phyloP scores from a whole-genome alignment of 2,797 vertebrate species.

The Lemur catta region DNA sequence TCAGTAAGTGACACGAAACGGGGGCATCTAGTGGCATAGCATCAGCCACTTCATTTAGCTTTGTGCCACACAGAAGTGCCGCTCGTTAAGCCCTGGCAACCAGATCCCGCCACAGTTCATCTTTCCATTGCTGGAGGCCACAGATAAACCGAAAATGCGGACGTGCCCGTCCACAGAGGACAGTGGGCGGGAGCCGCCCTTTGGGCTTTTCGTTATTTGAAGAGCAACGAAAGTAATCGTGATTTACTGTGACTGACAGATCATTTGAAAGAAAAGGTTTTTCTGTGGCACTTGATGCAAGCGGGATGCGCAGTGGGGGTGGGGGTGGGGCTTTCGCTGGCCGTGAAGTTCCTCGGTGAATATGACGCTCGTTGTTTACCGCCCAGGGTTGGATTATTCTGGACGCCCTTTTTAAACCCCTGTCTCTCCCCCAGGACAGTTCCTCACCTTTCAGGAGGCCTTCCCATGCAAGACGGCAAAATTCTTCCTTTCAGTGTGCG shows the following conservation, averaged over 20 bases:
- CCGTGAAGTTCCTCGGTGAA: neutral
- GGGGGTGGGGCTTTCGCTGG: neutral
- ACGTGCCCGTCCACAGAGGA: fast-evolving
- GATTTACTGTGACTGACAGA: neutral
- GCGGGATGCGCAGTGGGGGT: fast-evolving
- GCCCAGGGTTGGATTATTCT: fast-evolving
- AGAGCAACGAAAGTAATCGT: neutral
- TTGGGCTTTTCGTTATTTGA: neutral
- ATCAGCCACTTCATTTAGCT: neutral
- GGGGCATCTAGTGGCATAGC: neutral
- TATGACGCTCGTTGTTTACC: neutral
- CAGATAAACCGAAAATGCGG: fast-evolving
- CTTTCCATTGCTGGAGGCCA: neutral
- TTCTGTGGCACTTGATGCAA: neutral
- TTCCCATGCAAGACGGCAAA: fast-evolving
- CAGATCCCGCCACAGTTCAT: neutral
- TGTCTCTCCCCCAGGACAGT: neutral
- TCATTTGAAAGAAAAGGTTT: neutral
- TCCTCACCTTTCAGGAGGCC: neutral
- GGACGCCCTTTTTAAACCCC: neutral
- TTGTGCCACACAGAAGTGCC: fast-evolving
- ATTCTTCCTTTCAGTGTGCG: fast-evolving
- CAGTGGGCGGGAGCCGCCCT: fast-evolving
- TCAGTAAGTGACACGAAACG: neutral
- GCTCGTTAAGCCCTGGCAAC: neutral